Percentiles rank a stretch among this genome's conserved stretches.
These are phyloP conservation scores for Alectoris magna DNA, from an alignment of 2,797 vertebrate species.

Conservation along the genomic window DNA sequence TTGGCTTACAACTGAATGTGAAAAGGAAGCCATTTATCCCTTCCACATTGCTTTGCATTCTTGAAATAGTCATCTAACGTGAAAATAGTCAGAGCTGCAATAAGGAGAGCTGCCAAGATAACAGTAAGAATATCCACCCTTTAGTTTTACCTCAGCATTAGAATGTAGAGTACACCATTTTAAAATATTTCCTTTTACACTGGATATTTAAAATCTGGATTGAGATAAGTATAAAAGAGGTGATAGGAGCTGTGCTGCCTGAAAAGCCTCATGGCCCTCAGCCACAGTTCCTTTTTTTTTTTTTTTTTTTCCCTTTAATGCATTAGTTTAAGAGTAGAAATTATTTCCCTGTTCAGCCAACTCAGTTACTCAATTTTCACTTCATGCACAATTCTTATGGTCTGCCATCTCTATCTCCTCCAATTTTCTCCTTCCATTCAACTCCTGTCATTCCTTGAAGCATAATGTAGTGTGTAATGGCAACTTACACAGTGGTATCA, in stretches of 20 bases:
- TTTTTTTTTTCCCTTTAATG: not conserved
- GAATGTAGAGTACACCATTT: not conserved
- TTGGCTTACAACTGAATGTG: not conserved
- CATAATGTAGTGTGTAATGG: not conserved
- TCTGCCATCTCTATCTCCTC: not conserved
- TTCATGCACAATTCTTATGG: not conserved
- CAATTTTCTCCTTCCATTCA: constrained; percentile 16
- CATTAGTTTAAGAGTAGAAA: not conserved
- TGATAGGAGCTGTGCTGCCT: not conserved
- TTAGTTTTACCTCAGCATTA: constrained; percentile 20
- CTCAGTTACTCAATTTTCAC: constrained; percentile 1
- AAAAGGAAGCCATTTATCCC: constrained; percentile 31
- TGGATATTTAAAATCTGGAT: not conserved
- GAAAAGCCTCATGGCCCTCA: not conserved
- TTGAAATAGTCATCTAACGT: constrained; percentile 49
- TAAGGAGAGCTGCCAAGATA: constrained; percentile 50
- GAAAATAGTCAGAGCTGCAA: constrained; percentile 35
- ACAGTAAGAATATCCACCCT: constrained; percentile 39
- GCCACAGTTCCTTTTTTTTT: not conserved
- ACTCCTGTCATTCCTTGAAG: constrained; percentile 20
- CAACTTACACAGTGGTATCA: not conserved
- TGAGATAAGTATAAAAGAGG: not conserved
- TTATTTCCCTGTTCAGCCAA: not conserved
- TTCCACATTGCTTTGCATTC: constrained; percentile 21
- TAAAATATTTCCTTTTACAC: not conserved